These are phyloP conservation scores for Drosophila trichaetosa DNA, from an alignment of 2,888 invertebrate genomes.

Conservation along the genomic window DNA sequence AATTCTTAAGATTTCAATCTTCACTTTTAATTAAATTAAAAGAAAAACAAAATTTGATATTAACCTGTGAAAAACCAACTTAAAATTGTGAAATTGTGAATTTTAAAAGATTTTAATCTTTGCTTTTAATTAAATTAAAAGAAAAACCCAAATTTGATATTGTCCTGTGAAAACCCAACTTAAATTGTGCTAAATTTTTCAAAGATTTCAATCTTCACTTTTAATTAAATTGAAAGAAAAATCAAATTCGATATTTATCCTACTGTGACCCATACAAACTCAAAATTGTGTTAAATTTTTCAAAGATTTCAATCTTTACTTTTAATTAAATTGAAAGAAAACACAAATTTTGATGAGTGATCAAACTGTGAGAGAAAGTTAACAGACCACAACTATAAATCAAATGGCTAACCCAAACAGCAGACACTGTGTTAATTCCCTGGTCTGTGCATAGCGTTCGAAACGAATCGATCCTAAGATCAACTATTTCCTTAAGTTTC, in stretches of 20 bases:
- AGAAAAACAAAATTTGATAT: slow-evolving; percentile 48
- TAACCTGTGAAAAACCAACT: slow-evolving; percentile 41
- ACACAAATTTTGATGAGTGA: slow-evolving; percentile 21
- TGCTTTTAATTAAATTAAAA: slow-evolving; percentile 23
- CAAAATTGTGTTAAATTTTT: slow-evolving; percentile 17
- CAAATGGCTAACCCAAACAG: slow-evolving; percentile 32
- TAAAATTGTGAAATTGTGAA: slow-evolving; percentile 21
- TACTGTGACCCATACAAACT: neutral
- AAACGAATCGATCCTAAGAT: slow-evolving; percentile 37
- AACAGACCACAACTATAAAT: slow-evolving; percentile 28
- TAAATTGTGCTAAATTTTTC: slow-evolving; percentile 16
- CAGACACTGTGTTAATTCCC: slow-evolving; percentile 55
- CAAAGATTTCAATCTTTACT: slow-evolving; percentile 38
- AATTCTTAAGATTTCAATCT: slow-evolving; percentile 31
- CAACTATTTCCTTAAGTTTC: slow-evolving; percentile 57
- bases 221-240: slow-evolving; percentile 67
- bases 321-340: slow-evolving; percentile 68
- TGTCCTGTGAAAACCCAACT: slow-evolving; percentile 3
- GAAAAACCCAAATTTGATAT: slow-evolving; percentile 42
- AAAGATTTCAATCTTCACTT: slow-evolving; percentile 43
- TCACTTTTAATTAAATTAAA: slow-evolving; percentile 66
- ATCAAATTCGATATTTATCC: slow-evolving; percentile 32
- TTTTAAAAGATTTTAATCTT: slow-evolving; percentile 1
- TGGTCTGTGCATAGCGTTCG: slow-evolving; percentile 37
- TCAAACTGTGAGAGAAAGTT: slow-evolving; percentile 54